Conservation (phyloP, 2,113 vertebrate species). For the Gallinago jamesoni region DNA sequence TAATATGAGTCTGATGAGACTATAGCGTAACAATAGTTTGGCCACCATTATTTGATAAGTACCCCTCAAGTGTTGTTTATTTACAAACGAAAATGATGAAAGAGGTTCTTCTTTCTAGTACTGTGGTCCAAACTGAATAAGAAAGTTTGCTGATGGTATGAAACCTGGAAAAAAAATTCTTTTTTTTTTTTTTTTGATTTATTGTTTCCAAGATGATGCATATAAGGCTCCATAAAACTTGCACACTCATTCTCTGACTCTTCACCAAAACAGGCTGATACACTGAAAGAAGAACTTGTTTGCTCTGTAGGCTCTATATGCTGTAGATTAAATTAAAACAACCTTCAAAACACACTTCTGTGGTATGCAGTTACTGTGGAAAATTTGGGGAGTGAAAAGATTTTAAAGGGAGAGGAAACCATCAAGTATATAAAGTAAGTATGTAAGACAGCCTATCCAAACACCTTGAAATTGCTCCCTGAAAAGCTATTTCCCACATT, state of each 20-base stretch:
- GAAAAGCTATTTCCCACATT: not conserved
- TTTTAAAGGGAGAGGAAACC: not conserved
- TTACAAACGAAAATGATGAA: not conserved
- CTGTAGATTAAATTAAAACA: not conserved
- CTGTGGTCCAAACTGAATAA: not conserved
- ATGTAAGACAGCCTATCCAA: not conserved
- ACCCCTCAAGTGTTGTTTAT: rapidly evolving
- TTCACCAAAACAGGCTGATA: not conserved
- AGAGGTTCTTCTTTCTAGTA: not conserved
- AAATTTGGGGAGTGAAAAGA: not conserved
- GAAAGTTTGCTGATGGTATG: not conserved
- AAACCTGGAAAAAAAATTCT: not conserved
- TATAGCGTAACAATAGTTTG: not conserved
- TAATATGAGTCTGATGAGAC: not conserved
- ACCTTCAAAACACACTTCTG: not conserved
- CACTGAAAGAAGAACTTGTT: not conserved
- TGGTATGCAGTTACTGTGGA: not conserved
- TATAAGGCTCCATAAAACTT: not conserved
- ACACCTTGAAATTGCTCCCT: not conserved
- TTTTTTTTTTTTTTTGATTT: not conserved
- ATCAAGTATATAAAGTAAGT: not conserved
- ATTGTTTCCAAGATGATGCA: not conserved
- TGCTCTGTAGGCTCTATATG: not conserved
- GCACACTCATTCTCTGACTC: not conserved
- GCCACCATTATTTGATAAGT: not conserved